Evolutionary conservation across 2,888 invertebrate species (phyloP), one percentile per base, ranked within the genome.

Genomic region (Cryptosula pallasiana): DNA sequence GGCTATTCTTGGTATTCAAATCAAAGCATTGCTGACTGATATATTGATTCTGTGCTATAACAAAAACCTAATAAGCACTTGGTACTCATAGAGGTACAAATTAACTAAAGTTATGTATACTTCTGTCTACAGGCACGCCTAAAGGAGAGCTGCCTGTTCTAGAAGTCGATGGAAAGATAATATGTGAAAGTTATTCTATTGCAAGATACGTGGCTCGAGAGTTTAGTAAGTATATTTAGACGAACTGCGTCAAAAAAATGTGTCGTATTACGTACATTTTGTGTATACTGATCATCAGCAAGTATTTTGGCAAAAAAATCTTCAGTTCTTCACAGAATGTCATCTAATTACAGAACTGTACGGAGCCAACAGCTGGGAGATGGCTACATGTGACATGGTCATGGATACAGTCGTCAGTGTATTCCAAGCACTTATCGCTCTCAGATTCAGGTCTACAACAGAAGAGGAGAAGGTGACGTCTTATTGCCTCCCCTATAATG

Each of bases 181-280:
- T 70, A 36, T 45, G 45, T 35, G 70, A 70, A 23, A 70, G 70
- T 35, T 5, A 16, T 20, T 35, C 70, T 2, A 70, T 70, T 54
- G n/a, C 35, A 23, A n/a, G 70, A 70, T 70, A 35, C n/a, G n/a
- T 70, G 16, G 70, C 45, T 35, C n/a, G 36, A 9, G 70, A 70
- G 35, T 35, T 70, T 5, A 25, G 70, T 70, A 25, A 13, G 70
- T 70, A 29, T 69, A 13, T n/a, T n/a, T n/a, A n/a, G n/a, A n/a
- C n/a, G n/a, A n/a, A n/a, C n/a, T n/a, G n/a, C n/a, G n/a, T n/a
- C n/a, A n/a, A n/a, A n/a, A n/a, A n/a, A n/a, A n/a, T n/a, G n/a
- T n/a, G n/a, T n/a, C n/a, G n/a, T n/a, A n/a, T n/a, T n/a, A n/a
- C n/a, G n/a, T n/a, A n/a, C n/a, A n/a, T n/a, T n/a, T n/a, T n/a